phyloP scores from a whole-genome alignment of 2,888 invertebrate species.

The Lepidonotus clava region DNA sequence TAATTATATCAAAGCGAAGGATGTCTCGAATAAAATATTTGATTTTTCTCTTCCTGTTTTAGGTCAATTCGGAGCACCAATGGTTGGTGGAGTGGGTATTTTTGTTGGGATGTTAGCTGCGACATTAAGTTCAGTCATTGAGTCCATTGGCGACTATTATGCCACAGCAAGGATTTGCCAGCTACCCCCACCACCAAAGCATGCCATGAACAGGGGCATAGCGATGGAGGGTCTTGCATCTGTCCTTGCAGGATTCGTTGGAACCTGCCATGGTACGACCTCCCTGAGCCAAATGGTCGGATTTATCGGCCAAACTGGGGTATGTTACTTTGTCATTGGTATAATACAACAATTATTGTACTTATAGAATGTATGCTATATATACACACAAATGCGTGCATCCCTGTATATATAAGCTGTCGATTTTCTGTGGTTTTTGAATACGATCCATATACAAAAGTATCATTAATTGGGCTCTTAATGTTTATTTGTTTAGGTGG shows the following conservation, averaged over 20 bases:
- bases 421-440: too few species aligned
- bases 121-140: conserved; percentile 42
- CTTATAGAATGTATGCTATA: too few species aligned
- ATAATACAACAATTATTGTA: too few species aligned
- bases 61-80: conserved; percentile 39
- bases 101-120: conserved; percentile 33
- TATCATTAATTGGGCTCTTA: too few species aligned
- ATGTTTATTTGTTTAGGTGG: too few species aligned
- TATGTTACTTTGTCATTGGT: too few species aligned
- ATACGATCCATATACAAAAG: too few species aligned
- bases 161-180: conserved; percentile 48
- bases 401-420: too few species aligned
- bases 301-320: conserved; percentile 55
- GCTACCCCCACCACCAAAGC: conserved; percentile 33
- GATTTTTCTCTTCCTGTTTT: too few species aligned
- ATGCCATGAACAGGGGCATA: conserved; percentile 52
- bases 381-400: too few species aligned
- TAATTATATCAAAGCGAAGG: too few species aligned
- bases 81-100: neutral
- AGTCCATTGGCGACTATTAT: conserved; percentile 49
- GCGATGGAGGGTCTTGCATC: conserved; percentile 31
- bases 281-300: conserved; percentile 50
- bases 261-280: conserved; percentile 49
- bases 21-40: too few species aligned
- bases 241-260: conserved; percentile 36